phyloP scores from a whole-genome alignment of 2,797 vertebrate genomes.

The Acridotheres tristis region DNA sequence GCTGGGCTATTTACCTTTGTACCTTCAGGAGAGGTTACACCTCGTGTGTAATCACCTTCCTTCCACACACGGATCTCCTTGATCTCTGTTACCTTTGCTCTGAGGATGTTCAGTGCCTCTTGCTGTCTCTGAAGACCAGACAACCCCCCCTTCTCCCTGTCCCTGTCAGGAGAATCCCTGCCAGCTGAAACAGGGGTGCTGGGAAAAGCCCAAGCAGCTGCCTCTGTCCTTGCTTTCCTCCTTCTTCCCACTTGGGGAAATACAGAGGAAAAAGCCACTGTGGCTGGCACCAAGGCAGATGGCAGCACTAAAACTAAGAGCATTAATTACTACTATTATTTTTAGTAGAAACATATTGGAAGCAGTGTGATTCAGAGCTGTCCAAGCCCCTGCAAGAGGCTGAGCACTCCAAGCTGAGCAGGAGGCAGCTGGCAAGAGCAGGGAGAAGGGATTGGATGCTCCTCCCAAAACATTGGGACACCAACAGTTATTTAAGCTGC shows the following conservation, averaged over 20 bases:
- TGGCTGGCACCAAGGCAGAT: constrained; percentile 10
- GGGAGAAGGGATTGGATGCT: not conserved
- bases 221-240: not conserved
- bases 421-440: not conserved
- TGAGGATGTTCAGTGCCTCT: not conserved
- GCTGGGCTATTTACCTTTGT: not conserved
- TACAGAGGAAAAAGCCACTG: not conserved
- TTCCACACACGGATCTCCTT: not conserved
- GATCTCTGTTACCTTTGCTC: not conserved
- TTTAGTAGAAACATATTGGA: constrained; percentile 63
- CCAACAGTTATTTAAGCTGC: not conserved
- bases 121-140: not conserved
- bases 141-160: accelerated
- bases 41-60: not conserved
- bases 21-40: not conserved
- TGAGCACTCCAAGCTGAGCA: not conserved
- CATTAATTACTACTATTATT: constrained; percentile 66
- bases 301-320: constrained; percentile 4
- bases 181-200: not conserved
- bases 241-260: not conserved
- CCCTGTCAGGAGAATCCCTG: not conserved
- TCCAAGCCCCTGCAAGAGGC: constrained; percentile 32
- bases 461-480: not conserved
- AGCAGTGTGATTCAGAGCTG: constrained; percentile 42
- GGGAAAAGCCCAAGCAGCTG: not conserved